Conservation (phyloP, 2,797 vertebrate genomes). For the Pseudotriccus pelzelni region DNA sequence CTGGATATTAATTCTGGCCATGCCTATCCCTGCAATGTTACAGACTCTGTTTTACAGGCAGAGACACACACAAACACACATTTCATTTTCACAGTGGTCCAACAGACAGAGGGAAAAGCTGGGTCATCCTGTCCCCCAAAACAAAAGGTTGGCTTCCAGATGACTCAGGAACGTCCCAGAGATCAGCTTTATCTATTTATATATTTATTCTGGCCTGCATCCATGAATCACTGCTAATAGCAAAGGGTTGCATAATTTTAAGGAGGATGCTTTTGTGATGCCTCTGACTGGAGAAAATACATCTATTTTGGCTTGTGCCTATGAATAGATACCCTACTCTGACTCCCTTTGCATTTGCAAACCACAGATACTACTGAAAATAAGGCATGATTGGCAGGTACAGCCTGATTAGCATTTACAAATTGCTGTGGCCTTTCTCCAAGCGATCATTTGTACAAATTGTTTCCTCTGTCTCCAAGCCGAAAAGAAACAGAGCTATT, state of each 20-base stretch:
- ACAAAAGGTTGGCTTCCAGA: neutral
- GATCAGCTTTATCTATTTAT: constrained; percentile 25
- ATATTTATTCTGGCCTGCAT: neutral
- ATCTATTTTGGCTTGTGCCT: neutral
- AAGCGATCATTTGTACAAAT: constrained; percentile 33
- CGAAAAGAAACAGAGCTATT: neutral
- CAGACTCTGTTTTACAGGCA: neutral
- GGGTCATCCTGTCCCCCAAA: neutral
- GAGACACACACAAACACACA: neutral
- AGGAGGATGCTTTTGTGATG: constrained; percentile 30
- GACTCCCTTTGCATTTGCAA: neutral
- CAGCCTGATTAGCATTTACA: constrained; percentile 25
- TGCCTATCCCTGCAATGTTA: neutral
- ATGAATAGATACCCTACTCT: constrained; percentile 20
- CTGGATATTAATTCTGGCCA: neutral
- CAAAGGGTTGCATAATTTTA: constrained; percentile 21
- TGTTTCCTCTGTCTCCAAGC: constrained; percentile 10
- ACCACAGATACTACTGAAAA: constrained; percentile 26
- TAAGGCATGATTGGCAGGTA: constrained; percentile 25
- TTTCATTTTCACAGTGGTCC: neutral
- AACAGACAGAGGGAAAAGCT: neutral
- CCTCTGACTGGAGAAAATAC: constrained; percentile 29
- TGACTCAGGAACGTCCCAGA: constrained; percentile 44
- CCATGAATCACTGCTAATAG: constrained; percentile 27
- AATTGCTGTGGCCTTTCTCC: constrained; percentile 50